Base-by-base conservation (phyloP, 2,797 vertebrate genomes). In the Hipposideros larvatus region DNA sequence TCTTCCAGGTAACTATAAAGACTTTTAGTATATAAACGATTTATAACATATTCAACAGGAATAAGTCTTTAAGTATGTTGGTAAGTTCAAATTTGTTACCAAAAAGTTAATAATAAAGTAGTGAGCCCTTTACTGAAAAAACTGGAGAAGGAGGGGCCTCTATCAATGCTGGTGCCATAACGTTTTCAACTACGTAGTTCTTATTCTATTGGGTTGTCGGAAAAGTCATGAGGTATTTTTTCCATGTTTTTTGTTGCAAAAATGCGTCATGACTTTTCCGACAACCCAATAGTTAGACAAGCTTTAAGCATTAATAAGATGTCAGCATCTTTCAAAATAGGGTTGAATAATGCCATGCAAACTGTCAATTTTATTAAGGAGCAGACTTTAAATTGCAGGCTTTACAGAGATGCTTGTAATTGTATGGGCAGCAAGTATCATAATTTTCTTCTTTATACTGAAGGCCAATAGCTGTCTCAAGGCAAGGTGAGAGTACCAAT, bases 351-450 rank as follows among this genome's bases (percentile, higher is more conserved):
- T 59, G 51, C 57, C 84, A 89, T 83, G n/a, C 26, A 74, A 93
- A 78, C 63, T 93, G 55, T 82, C 87, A 66, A 34, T 96, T 95
- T 95, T 94, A 96, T 85, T 92, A 94, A 91, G 43, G 57, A 88
- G 34, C 31, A 91, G 77, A 74, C 26, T 78, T 92, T 92, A 91
- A 96, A 84, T 71, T 96, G 18, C 57, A 89, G 66, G 78, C 57
- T 89, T 87, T 94, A 79, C 65, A 92, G 59, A 93, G 34, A 34
- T 95, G 53, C 87, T 94, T 94, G 21, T 79, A 95, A 84, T 94
- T 78, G 79, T 74, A 83, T 90, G 51, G 37, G 14, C 83, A 89
- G 68, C 51, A 96, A 96, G 24, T 73, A 86, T 74, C 59, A 63
- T 70, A 85, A 82, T 87, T 88, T 97, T 48, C 73, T 77, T 71